Conservation (phyloP, 1,140 invertebrate species). For the Lasaia peninsularis region DNA sequence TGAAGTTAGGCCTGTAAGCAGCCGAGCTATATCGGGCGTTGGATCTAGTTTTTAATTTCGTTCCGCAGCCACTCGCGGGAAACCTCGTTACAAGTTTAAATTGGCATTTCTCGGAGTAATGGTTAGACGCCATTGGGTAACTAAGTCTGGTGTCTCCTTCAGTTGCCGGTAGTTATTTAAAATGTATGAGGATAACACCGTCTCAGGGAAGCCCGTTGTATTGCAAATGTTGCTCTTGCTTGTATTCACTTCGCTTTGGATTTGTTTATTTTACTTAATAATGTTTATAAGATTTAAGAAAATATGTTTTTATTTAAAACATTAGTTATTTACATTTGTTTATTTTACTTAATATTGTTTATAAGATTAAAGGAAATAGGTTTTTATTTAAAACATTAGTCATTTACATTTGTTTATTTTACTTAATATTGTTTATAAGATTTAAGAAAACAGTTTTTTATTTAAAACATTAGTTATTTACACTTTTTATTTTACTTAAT, state of each 20-base stretch:
- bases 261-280: neutral
- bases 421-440: no score
- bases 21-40: constrained; percentile 28
- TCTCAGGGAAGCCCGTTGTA: neutral
- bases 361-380: no score
- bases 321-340: no score
- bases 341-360: no score
- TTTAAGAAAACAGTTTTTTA: no score
- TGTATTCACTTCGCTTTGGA: no score
- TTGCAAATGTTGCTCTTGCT: neutral
- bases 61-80: constrained; percentile 66
- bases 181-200: constrained; percentile 49
- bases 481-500: no score
- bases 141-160: constrained; percentile 53
- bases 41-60: constrained; percentile 71
- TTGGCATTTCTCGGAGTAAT: constrained; percentile 74
- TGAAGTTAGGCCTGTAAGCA: constrained; percentile 65
- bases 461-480: no score
- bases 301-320: no score
- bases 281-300: neutral
- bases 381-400: no score
- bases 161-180: constrained; percentile 65
- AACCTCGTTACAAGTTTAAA: constrained; percentile 76
- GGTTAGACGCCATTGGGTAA: constrained; percentile 61
- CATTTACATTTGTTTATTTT: no score